phyloP scores from a whole-genome alignment of 1,140 invertebrate species.

The Trichonephila clavipes region DNA sequence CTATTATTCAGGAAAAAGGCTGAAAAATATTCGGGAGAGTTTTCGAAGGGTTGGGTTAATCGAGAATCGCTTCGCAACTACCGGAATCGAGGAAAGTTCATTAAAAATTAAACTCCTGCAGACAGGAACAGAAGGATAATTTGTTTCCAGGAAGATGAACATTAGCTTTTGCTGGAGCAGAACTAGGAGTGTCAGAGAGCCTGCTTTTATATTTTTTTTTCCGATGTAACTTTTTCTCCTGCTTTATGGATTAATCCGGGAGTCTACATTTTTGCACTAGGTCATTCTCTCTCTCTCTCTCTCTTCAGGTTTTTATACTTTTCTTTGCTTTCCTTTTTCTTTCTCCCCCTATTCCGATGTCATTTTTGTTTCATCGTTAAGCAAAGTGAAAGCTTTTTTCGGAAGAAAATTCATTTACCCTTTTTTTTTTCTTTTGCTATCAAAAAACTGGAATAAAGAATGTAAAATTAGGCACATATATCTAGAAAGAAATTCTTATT shows the following conservation, averaged over 20 bases:
- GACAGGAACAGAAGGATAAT: constrained; percentile 54
- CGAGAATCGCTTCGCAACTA: constrained; percentile 61
- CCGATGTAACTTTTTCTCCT: not conserved
- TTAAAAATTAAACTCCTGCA: constrained; percentile 61
- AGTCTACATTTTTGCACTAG: constrained; percentile 25
- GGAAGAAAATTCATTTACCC: not conserved
- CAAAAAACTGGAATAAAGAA: not conserved
- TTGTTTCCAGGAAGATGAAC: constrained; percentile 55
- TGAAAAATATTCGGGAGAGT: constrained; percentile 57
- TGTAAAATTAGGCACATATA: not conserved
- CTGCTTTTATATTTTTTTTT: not conserved
- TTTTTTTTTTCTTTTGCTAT: not conserved
- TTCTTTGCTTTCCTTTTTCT: not conserved
- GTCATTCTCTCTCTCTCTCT: constrained; percentile 9
- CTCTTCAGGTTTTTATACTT: not conserved
- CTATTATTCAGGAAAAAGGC: constrained; percentile 3
- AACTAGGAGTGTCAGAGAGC: constrained; percentile 1
- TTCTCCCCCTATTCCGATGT: not conserved
- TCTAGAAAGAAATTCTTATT: not conserved
- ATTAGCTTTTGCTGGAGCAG: constrained; percentile 39
- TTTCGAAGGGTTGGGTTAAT: constrained; percentile 57
- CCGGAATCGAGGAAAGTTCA: constrained; percentile 59
- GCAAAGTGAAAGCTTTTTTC: not conserved
- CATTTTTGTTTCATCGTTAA: not conserved
- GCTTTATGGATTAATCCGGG: not conserved